A percentile compares a stretch with the other conserved stretches of the same genome.
Evolutionary conservation across 2,888 invertebrate species (phyloP).

Genomic region (Nematopogon swammerdamellus): DNA sequence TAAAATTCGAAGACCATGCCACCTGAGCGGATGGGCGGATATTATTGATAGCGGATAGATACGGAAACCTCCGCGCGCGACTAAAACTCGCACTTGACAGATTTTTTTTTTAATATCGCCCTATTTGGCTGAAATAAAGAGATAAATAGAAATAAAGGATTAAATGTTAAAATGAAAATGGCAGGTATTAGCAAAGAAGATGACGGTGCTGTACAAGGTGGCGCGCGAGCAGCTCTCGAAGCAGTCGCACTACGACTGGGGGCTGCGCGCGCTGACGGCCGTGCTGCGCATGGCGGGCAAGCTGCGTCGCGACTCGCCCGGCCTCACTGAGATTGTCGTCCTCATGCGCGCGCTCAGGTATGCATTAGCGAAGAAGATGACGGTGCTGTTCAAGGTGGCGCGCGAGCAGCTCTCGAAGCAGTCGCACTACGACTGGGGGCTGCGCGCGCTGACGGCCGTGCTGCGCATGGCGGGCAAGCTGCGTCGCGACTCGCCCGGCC

Average conservation of each 20-base stretch:
- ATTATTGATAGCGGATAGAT: too few relatives aligned
- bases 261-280: conserved; percentile 85
- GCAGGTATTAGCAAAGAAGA: conserved; percentile 82
- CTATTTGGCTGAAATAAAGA: too few relatives aligned
- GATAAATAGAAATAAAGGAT: too few relatives aligned
- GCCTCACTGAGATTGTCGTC: conserved; percentile 81
- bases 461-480: conserved; percentile 89
- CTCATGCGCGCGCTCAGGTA: conserved; percentile 81
- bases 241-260: conserved; percentile 94
- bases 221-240: conserved; percentile 87
- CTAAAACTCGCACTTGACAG: too few relatives aligned
- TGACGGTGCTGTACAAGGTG: conserved; percentile 87
- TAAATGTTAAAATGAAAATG: too few relatives aligned
- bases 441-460: conserved; percentile 88
- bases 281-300: conserved; percentile 91
- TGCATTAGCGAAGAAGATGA: conserved; percentile 91
- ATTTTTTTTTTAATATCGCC: too few relatives aligned
- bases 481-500: conserved; percentile 71
- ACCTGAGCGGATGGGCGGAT: too few relatives aligned
- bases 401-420: conserved; percentile 88
- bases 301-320: conserved; percentile 72
- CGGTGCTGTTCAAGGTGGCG: conserved; percentile 82
- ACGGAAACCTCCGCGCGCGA: too few relatives aligned
- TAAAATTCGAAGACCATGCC: too few relatives aligned
- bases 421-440: conserved; percentile 91